Conservation (phyloP, 2,888 invertebrate species). For the Agrotis clavis region DNA sequence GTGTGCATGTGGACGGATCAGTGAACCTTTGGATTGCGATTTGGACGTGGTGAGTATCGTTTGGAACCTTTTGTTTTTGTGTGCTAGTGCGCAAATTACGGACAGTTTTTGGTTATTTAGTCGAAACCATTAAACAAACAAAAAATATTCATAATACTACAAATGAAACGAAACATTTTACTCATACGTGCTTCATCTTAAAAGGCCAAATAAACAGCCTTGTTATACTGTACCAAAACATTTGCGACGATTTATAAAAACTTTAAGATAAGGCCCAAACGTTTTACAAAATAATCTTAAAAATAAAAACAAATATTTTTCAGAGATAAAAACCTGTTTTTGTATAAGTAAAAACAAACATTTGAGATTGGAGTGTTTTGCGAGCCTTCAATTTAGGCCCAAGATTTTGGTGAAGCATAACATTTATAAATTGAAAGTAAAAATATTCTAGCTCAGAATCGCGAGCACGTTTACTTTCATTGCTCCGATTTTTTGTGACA, state of each 20-base stretch:
- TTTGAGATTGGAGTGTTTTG: conserved; percentile 29
- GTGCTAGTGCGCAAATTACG: conserved; percentile 10
- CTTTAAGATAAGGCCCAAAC: conserved; percentile 43
- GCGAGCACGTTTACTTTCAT: conserved; percentile 62
- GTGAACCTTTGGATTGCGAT: conserved; percentile 89
- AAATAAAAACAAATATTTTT: conserved; percentile 48
- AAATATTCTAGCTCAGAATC: conserved; percentile 49
- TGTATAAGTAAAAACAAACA: conserved; percentile 49
- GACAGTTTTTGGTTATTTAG: conserved; percentile 20
- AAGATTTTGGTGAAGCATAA: conserved; percentile 26
- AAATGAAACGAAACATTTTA: conserved; percentile 25
- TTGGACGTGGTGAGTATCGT: conserved; percentile 85
- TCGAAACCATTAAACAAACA: conserved; percentile 26
- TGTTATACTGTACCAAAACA: conserved; percentile 22
- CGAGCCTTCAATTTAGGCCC: conserved; percentile 19
- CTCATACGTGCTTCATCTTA: conserved; percentile 16
- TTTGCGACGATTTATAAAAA: conserved; percentile 22
- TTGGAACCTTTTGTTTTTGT: conserved; percentile 42
- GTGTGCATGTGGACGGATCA: conserved; percentile 84
- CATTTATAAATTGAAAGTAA: conserved; percentile 54
- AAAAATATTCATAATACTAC: conserved; percentile 4
- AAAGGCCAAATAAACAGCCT: conserved; percentile 12
- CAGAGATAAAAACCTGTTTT: conserved; percentile 49
- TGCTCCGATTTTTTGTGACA: conserved; percentile 48
- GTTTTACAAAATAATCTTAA: conserved; percentile 45